Evolutionary conservation across 2,113 vertebrate species (phyloP), one percentile per base, ranked within the genome.

Genomic region (Oreochromis tanganicae): DNA sequence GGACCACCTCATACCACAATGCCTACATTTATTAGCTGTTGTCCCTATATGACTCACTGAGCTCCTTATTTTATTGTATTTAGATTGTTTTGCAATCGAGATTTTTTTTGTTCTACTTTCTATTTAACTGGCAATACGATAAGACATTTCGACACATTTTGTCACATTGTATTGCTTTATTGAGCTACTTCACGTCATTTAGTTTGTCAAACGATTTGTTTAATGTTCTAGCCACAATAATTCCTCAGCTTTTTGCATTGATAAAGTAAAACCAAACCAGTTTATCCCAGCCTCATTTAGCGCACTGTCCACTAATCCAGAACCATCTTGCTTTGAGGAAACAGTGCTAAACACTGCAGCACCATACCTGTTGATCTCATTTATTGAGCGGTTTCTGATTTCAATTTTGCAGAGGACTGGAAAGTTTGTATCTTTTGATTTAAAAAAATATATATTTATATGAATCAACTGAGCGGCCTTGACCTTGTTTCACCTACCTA

Each of bases 121-220:
- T 78, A 50, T 78, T 50, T 78, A 50, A 78, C 46, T 50, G 27
- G 41, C 41, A 73, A 73, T 6, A 11, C 27, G 13, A 27, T 0
- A 48, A 73, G 68, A 48, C 0, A 48, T 0, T 0, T 46, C 10
- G 3, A 73, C 9, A 46, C n/a, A 27, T 52, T 50, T 50, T 9
- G 27, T 50, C 27, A 19, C 46, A 75, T 19, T 75, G 71, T 75
- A 71, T 43, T 71, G 38, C 16, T 48, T 29, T 48, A 75, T 48
- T 27, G 41, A 75, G 16, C 14, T 48, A 29, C 9, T 75, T 29
- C 5, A 48, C 43, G 48, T 48, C 43, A 2, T 75, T 29, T 48
- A 78, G 46, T 50, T 50, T 50, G 24, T 48, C 24, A 50, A 17
- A 50, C 16, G 1, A 63, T 19, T 29, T 63, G 29, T 63, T 63